A percentile compares a stretch with the other conserved stretches of the same genome.
Evolutionary conservation across 2,888 invertebrate species (phyloP).

Genomic region (Subacronicta megacephala): DNA sequence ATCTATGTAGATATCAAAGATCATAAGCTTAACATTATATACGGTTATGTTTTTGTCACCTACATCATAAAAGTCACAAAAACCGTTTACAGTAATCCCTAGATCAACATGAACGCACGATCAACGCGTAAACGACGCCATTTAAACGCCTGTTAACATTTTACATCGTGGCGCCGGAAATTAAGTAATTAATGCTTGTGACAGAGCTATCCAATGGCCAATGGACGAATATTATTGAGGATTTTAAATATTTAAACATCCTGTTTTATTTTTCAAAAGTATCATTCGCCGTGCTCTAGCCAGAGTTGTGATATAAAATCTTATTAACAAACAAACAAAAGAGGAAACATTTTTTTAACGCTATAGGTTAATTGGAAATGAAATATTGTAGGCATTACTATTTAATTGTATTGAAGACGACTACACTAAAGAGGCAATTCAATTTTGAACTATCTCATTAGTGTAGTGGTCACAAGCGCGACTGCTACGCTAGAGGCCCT

Average conservation of each 20-base stretch:
- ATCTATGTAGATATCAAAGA: conserved; percentile 12
- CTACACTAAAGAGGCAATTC: no score
- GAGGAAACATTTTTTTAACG: no score
- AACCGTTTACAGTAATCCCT: conserved; percentile 39
- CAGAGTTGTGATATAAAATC: no score
- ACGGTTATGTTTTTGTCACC: conserved; percentile 31
- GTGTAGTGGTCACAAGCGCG: no score
- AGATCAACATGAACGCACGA: conserved; percentile 34
- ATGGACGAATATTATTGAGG: conserved; percentile 43
- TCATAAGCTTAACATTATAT: conserved; percentile 27
- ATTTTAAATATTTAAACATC: conserved; percentile 13
- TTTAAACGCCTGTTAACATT: conserved; percentile 48
- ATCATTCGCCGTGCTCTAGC: no score
- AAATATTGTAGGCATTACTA: no score
- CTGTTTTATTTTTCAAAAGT: no score
- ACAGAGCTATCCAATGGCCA: conserved; percentile 34
- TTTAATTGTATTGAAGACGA: no score
- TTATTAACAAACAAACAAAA: no score
- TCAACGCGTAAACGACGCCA: conserved; percentile 41
- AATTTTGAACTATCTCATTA: no score
- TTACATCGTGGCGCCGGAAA: conserved; percentile 41
- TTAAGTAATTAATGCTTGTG: conserved; percentile 50
- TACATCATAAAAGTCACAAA: conserved; percentile 45
- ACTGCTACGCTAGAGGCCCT: no score
- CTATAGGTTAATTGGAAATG: no score